Percentiles rank a stretch among this genome's conserved stretches.
Evolutionary conservation across 1,140 invertebrate genomes (phyloP).

Genomic region (Helicorthomorpha holstii): DNA sequence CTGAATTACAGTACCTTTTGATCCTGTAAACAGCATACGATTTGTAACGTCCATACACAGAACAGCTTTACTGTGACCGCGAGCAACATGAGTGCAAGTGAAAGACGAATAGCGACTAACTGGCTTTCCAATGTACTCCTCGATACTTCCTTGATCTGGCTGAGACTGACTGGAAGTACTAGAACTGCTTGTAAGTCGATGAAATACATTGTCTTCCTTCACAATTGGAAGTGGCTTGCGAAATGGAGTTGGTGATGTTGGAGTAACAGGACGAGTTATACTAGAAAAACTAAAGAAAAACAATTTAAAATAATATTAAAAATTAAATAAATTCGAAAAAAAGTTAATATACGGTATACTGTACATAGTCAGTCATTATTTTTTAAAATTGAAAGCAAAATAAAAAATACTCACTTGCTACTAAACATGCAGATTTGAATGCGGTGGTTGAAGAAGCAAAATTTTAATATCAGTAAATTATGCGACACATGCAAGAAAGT

Average conservation of each 20-base stretch:
- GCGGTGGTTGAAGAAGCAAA: too few species aligned
- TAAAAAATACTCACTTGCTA: too few species aligned
- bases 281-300: conserved; percentile 12
- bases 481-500: too few species aligned
- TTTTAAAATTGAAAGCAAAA: too few species aligned
- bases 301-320: background rate
- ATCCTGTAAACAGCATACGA: conserved; percentile 53
- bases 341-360: too few species aligned
- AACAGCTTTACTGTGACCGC: conserved; percentile 68
- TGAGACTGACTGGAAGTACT: conserved; percentile 20
- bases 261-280: conserved; percentile 16
- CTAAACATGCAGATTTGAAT: too few species aligned
- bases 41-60: conserved; percentile 55
- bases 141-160: conserved; percentile 19
- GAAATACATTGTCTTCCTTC: conserved; percentile 61
- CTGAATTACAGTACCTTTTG: too few species aligned
- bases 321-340: too few species aligned
- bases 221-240: conserved; percentile 26
- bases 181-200: conserved; percentile 48
- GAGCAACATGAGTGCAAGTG: conserved; percentile 56
- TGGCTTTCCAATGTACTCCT: background rate
- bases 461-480: too few species aligned
- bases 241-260: conserved; percentile 18
- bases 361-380: too few species aligned
- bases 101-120: conserved; percentile 25